phyloP scores from a whole-genome alignment of 2,113 vertebrate species.

The Phylloscopus trochilus region DNA sequence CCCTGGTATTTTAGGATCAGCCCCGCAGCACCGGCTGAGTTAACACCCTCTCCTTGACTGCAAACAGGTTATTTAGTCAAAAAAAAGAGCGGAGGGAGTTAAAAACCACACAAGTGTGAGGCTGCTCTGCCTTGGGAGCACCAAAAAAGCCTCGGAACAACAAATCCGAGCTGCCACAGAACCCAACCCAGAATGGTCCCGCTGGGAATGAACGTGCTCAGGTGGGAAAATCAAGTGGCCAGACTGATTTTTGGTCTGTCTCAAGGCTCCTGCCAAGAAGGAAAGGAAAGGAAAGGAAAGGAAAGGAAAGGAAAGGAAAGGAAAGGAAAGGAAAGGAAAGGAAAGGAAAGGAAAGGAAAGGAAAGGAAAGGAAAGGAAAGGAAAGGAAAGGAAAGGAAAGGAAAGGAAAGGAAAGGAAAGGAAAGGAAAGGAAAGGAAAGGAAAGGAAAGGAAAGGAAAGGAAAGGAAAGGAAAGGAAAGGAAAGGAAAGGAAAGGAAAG shows the following conservation, averaged over 20 bases:
- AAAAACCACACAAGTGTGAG: not conserved
- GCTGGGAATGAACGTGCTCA: not conserved
- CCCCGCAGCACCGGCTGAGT: not conserved
- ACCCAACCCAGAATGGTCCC: fast-evolving
- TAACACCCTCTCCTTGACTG: not conserved
- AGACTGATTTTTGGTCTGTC: not conserved
- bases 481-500: too few relatives aligned
- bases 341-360: too few relatives aligned
- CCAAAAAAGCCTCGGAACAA: not conserved
- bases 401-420: too few relatives aligned
- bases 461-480: too few relatives aligned
- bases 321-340: too few relatives aligned
- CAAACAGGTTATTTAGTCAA: not conserved
- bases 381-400: too few relatives aligned
- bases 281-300: too few relatives aligned
- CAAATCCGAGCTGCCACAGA: not conserved
- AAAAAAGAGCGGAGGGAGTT: not conserved
- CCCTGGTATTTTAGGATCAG: not conserved
- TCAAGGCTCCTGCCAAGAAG: fast-evolving
- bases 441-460: too few relatives aligned
- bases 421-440: too few relatives aligned
- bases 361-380: too few relatives aligned
- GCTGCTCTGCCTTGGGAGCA: not conserved
- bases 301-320: too few relatives aligned
- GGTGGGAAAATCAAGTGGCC: not conserved